Base-by-base conservation (phyloP, 2,113 vertebrate species). In the Chelonoidis abingdonii region DNA sequence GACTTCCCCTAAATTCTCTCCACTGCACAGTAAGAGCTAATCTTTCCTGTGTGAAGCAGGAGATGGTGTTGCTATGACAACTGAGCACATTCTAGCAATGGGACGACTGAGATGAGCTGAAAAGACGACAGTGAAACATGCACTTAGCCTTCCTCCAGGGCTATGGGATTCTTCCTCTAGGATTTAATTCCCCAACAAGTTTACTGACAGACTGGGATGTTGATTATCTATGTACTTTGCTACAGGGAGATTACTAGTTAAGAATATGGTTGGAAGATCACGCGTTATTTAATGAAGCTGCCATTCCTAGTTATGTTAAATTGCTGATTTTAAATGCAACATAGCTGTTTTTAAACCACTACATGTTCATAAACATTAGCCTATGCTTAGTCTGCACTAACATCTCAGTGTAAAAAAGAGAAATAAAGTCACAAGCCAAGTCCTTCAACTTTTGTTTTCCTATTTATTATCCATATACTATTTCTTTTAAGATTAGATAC, bases 51-150 rank as follows among this genome's bases (percentile, higher is more conserved):
- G 98, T 98, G 98, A 99, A 98, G 98, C 98, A 98, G 98, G 98
- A 98, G 98, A 98, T 98, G 98, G 98, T 96, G 98, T 99, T 99
- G 98, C 98, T 98, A 99, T 99, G 98, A 98, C 98, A 98, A 99
- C 98, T 97, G 97, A 98, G 98, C 98, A 98, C 98, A 98, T 98
- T 98, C 98, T 98, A 98, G 98, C 98, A 98, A 98, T 98, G 98
- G 98, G 98, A 98, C 98, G 98, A 98, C 98, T 93, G 98, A 98
- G 98, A 98, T 97, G 98, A 98, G 98, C 98, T 97, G 97, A 98
- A 98, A 98, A 98, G 97, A 98, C 97, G 97, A 98, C 98, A 93
- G 97, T 94, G 98, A 98, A 98, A 97, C 98, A 98, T 96, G 96
- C 97, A 98, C 98, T 98, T 97, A 97, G 97, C 97, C 97, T 98